Evolutionary conservation across 2,888 invertebrate genomes (phyloP).

Genomic region (Aspidiotus destructor): DNA sequence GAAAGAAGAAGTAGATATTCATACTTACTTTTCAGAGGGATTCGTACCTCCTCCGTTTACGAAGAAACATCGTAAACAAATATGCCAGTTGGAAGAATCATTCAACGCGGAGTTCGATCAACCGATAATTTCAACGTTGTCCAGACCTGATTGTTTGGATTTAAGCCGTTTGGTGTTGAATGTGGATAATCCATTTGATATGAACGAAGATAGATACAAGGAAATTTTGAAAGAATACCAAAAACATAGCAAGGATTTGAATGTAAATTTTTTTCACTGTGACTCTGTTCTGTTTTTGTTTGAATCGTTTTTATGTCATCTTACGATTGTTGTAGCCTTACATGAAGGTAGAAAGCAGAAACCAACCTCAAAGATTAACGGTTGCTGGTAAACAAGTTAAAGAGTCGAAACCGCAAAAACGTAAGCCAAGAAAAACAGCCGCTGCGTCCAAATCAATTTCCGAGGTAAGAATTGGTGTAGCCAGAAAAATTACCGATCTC

Average conservation of each 20-base stretch:
- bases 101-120: constrained; percentile 40
- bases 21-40: constrained; percentile 44
- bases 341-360: constrained; percentile 20
- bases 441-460: constrained; percentile 9
- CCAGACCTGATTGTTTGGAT: constrained; percentile 42
- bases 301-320: not conserved
- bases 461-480: not conserved
- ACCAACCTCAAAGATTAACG: constrained; percentile 14
- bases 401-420: constrained; percentile 19
- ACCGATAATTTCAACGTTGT: constrained; percentile 45
- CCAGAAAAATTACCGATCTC: not conserved
- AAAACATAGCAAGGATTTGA: constrained; percentile 12
- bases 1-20: not conserved
- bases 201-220: constrained; percentile 56
- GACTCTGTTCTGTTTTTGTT: not conserved
- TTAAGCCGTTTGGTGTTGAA: constrained; percentile 42
- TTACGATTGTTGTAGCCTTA: not conserved
- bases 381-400: constrained; percentile 1
- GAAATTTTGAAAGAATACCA: constrained; percentile 48
- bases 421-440: constrained; percentile 17
- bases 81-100: constrained; percentile 40
- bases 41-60: constrained; percentile 49
- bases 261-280: constrained; percentile 12
- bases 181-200: constrained; percentile 43
- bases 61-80: constrained; percentile 51